Percentiles rank a stretch among this genome's conserved stretches.
Conservation (phyloP, 2,797 vertebrate species). For the Lindbergichthys nudifrons region DNA sequence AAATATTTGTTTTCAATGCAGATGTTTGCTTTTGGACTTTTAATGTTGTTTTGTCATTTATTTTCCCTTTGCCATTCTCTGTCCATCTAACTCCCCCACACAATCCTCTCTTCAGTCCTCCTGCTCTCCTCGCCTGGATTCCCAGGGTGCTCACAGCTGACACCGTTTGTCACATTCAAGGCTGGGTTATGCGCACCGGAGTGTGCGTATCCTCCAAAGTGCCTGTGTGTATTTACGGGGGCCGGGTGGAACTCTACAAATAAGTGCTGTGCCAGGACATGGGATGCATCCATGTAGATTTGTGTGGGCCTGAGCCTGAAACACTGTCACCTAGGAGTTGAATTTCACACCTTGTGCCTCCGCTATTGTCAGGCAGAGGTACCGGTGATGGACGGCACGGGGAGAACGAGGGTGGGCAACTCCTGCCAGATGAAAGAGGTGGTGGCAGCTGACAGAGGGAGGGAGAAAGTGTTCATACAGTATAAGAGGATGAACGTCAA, state of each 20-base stretch:
- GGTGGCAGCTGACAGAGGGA: constrained; percentile 53
- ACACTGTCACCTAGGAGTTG: constrained; percentile 41
- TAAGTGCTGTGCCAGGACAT: constrained; percentile 32
- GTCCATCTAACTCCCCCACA: constrained; percentile 16
- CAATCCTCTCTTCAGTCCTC: constrained; percentile 38
- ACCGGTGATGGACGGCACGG: constrained; percentile 71
- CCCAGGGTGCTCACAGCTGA: constrained; percentile 26
- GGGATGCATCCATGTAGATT: constrained; percentile 45
- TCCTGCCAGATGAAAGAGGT: constrained; percentile 52
- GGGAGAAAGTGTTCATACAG: constrained; percentile 27
- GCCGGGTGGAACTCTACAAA: constrained; percentile 4
- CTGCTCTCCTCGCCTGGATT: constrained; percentile 64
- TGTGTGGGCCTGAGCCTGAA: constrained; percentile 20
- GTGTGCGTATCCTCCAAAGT: not conserved
- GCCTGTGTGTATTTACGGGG: not conserved
- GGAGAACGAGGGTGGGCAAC: constrained; percentile 50
- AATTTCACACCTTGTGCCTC: constrained; percentile 74
- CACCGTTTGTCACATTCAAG: constrained; percentile 75
- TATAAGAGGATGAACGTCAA: constrained; percentile 19
- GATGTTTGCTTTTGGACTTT: not conserved
- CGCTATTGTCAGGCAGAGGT: constrained; percentile 64
- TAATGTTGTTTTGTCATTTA: not conserved
- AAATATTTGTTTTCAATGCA: not conserved
- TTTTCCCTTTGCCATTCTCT: constrained; percentile 7
- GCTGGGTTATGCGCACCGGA: constrained; percentile 60